A percentile compares a stretch with the other conserved stretches of the same genome.
Evolutionary conservation across 1,140 invertebrate species (phyloP).

Genomic region (Pseudomyrmex pallidus): DNA sequence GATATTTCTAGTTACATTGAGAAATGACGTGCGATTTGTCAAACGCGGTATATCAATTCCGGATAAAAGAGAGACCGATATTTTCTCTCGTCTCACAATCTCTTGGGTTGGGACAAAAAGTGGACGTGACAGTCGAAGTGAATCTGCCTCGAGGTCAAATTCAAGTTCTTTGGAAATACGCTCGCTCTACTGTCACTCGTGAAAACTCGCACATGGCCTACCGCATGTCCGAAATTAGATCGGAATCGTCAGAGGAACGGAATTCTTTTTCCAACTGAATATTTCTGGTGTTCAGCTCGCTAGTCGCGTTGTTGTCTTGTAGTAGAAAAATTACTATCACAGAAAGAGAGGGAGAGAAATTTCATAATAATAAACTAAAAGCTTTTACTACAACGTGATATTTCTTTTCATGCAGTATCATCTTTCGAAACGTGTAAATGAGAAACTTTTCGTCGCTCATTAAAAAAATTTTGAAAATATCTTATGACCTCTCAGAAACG

Average conservation of each 20-base stretch:
- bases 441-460: not conserved
- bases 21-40: slow-evolving; percentile 21
- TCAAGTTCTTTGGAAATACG: slow-evolving; percentile 37
- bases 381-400: too few relatives aligned
- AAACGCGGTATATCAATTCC: slow-evolving; percentile 17
- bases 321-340: not conserved
- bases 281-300: slow-evolving; percentile 7
- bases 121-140: slow-evolving; percentile 22
- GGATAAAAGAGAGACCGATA: not conserved
- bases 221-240: slow-evolving; percentile 62
- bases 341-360: too few relatives aligned
- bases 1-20: not conserved
- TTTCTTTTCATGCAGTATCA: too few relatives aligned
- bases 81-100: slow-evolving; percentile 11
- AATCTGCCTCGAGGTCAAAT: slow-evolving; percentile 24
- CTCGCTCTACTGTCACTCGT: slow-evolving; percentile 29
- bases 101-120: not conserved
- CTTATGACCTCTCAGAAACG: not conserved
- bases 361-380: too few relatives aligned
- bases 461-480: not conserved
- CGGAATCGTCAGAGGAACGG: slow-evolving; percentile 55
- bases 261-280: slow-evolving; percentile 58
- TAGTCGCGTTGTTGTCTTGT: not conserved
- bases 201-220: slow-evolving; percentile 1
- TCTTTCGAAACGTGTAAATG: not conserved